Percentiles rank a stretch among this genome's conserved stretches.
phyloP scores from a whole-genome alignment of 1,140 invertebrate species.

The Chymomyza costata region DNA sequence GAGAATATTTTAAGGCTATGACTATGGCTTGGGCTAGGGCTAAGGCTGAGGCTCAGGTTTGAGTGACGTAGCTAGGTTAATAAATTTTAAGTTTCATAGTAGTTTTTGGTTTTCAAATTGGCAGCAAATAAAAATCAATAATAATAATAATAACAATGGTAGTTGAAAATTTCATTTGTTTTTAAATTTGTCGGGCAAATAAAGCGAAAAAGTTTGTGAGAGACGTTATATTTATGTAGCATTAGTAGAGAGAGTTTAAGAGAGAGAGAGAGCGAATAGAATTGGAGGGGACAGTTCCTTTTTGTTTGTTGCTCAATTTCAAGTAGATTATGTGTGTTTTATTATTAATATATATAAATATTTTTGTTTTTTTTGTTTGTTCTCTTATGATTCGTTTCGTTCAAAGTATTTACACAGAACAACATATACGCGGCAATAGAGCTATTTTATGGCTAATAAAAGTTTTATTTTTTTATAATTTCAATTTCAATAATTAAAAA shows the following conservation, averaged over 20 bases:
- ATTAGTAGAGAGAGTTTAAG: conserved; percentile 19
- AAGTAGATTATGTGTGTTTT: conserved; percentile 48
- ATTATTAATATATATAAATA: neutral
- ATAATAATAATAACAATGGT: neutral
- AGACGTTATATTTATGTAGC: conserved; percentile 27
- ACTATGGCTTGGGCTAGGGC: too few species aligned
- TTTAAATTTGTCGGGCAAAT: too few species aligned
- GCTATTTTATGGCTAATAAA: conserved; percentile 56
- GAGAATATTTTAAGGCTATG: too few species aligned
- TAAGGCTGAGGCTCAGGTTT: conserved; percentile 12
- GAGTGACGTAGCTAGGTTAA: too few species aligned
- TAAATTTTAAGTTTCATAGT: conserved; percentile 2
- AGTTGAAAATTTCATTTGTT: too few species aligned
- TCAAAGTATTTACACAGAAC: conserved; percentile 59
- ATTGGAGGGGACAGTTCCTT: conserved; percentile 25
- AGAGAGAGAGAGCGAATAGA: conserved; percentile 19
- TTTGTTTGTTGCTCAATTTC: conserved; percentile 60
- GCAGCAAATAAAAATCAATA: conserved; percentile 15
- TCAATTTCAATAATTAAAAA: neutral
- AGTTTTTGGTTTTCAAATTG: neutral
- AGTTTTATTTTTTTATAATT: too few species aligned
- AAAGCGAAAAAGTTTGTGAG: conserved; percentile 22
- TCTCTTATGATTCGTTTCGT: conserved; percentile 24
- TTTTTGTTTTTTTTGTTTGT: conserved; percentile 18
- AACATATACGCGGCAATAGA: conserved; percentile 75